A percentile compares a stretch with the other conserved stretches of the same genome.
Conservation (phyloP, 2,797 vertebrate genomes). For the Rhinoraja longicauda region DNA sequence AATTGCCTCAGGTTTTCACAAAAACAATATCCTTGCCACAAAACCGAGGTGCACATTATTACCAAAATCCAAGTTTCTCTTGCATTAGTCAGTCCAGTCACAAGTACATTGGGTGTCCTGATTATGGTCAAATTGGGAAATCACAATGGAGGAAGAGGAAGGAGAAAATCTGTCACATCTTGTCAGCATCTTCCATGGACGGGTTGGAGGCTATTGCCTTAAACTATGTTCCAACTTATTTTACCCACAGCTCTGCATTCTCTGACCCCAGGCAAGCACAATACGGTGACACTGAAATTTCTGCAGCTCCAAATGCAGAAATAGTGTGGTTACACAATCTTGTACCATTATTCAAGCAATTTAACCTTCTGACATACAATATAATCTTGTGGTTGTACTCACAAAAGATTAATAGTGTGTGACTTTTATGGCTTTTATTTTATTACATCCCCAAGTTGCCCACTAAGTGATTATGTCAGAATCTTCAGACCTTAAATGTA, state of each 20-base stretch:
- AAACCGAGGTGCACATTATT: background rate
- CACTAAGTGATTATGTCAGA: background rate
- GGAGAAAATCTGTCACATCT: too few species aligned
- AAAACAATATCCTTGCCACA: background rate
- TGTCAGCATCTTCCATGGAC: too few species aligned
- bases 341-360: background rate
- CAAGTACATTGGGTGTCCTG: background rate
- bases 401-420: background rate
- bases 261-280: background rate
- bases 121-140: background rate
- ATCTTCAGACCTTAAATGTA: background rate
- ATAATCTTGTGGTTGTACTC: background rate
- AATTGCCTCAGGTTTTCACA: background rate
- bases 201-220: too few species aligned
- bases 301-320: background rate
- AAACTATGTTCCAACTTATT: too few species aligned
- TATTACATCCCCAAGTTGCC: background rate
- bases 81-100: background rate
- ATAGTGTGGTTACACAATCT: background rate
- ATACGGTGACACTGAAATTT: background rate
- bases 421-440: background rate
- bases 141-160: background rate
- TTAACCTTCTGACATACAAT: background rate
- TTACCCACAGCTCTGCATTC: background rate
- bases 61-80: background rate